Base-by-base conservation (phyloP, 2,888 invertebrate species). In the Automeris io region DNA sequence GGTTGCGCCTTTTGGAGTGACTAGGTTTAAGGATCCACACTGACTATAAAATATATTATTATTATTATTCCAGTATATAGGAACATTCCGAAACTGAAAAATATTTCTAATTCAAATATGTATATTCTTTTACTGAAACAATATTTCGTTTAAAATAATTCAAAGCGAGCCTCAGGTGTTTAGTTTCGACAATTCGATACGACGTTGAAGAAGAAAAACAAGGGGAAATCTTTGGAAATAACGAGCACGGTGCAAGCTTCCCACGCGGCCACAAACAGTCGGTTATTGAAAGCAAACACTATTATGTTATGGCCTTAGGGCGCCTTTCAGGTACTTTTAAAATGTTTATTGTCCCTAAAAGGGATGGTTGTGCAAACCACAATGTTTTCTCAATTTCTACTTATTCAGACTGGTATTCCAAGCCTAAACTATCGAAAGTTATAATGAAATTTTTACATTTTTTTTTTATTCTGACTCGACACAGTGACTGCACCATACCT, bases 231-330 rank as follows among this genome's bases (percentile, higher is more conserved):
- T 61, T 47, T 45, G 42, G 51, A 54, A 57, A 58, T 57, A 57
- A 51, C 51, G 43, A 26, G 33, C 33, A 51, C 45, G 50, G 49
- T 64, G 65, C 56, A 55, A 48, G 55, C 60, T 67, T 65, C 57
- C 69, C 43, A 45, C 31, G 19, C 49, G 45, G 47, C 41, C 68
- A 68, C 77, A 72, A 63, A 69, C 48, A 41, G 45, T 57, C 70
- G 29, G 16, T 72, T 76, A 80, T 81, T 76, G 80, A 81, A 81
- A 72, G 69, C 61, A 80, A 79, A 82, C 80, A 81, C 72, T 67
- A 73, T 78, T 76, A 77, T 59, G 65, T 49, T 52, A 50, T 40
- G 55, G 34, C 37, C 70, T 60, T 40, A 56, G 39, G 53, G 65
- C 61, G 53, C 55, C 64, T 50, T 65, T 64, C 21, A 19, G 13